Evolutionary conservation across 37 sponge, comb jelly and placozoan genomes (phyloP).

Genomic region (Cladorhizidae sp.): DNA sequence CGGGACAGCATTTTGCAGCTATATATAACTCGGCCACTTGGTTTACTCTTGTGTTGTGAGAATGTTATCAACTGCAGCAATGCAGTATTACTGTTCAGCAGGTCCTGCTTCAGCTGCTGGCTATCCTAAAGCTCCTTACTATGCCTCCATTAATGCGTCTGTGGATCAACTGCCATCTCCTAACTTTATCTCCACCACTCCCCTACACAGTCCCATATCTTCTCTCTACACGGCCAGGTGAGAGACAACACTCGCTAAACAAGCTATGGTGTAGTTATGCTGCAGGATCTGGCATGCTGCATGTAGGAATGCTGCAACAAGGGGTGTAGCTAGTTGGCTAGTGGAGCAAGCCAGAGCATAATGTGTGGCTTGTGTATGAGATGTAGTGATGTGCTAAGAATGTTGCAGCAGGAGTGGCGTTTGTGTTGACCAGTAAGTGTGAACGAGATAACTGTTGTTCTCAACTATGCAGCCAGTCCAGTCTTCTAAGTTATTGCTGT

Average conservation of each 20-base stretch:
- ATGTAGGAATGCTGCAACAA: not conserved
- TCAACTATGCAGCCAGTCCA: too few species aligned
- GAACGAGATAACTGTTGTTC: too few species aligned
- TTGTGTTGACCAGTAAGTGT: too few species aligned
- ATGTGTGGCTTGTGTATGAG: too few species aligned
- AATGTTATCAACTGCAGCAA: constrained; percentile 23
- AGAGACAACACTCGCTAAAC: not conserved
- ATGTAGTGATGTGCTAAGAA: too few species aligned
- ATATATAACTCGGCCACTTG: not conserved
- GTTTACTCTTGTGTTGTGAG: not conserved
- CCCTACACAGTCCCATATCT: constrained; percentile 1
- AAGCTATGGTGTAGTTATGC: constrained; percentile 11
- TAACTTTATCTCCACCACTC: constrained; percentile 12
- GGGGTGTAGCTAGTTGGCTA: not conserved
- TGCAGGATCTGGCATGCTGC: not conserved
- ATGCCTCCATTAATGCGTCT: constrained; percentile 3
- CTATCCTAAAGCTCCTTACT: constrained; percentile 31
- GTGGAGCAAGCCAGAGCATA: not conserved
- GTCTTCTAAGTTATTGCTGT: too few species aligned
- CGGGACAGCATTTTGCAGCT: constrained; percentile 17
- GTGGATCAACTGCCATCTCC: constrained; percentile 35
- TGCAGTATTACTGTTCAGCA: constrained; percentile 34
- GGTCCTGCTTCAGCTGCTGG: constrained; percentile 6
- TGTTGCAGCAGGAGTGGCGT: too few species aligned
- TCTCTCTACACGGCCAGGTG: not conserved